Conservation (phyloP, 1,140 invertebrate genomes). For the Bombus superbus region DNA sequence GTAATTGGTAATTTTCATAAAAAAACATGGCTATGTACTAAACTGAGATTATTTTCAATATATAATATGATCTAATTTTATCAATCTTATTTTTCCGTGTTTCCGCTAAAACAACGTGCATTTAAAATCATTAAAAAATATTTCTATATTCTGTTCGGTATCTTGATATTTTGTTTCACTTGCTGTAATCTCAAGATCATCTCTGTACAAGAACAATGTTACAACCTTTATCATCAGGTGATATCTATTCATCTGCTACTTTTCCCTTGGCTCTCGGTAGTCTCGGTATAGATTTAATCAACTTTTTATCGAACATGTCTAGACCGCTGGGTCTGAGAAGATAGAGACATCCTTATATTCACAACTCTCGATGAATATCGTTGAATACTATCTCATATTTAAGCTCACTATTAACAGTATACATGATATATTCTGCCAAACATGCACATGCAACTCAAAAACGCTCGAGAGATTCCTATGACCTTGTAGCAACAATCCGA, state of each 20-base stretch:
- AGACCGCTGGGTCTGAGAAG: slow-evolving; percentile 16
- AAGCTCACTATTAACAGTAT: slow-evolving; percentile 84
- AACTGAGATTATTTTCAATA: neutral
- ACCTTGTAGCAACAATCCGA: slow-evolving; percentile 37
- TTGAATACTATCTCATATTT: slow-evolving; percentile 78
- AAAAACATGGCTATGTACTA: neutral
- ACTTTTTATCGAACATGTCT: slow-evolving; percentile 18
- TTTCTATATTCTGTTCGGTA: neutral
- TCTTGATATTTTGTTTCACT: neutral
- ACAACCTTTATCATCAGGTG: neutral
- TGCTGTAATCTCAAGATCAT: neutral
- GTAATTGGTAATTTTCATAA: neutral
- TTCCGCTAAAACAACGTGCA: neutral
- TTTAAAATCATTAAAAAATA: neutral
- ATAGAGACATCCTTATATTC: slow-evolving; percentile 25
- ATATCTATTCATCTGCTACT: neutral
- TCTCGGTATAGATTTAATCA: neutral
- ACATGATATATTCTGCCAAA: slow-evolving; percentile 72
- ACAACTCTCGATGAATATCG: slow-evolving; percentile 55
- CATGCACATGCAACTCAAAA: slow-evolving; percentile 77
- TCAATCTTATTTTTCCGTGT: neutral
- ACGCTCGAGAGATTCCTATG: slow-evolving; percentile 72
- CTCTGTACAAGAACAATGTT: neutral
- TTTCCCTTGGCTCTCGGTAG: neutral
- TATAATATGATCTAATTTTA: neutral